Evolutionary conservation across 2,113 vertebrate genomes (phyloP).

Genomic region (Scartelaos histophorus): DNA sequence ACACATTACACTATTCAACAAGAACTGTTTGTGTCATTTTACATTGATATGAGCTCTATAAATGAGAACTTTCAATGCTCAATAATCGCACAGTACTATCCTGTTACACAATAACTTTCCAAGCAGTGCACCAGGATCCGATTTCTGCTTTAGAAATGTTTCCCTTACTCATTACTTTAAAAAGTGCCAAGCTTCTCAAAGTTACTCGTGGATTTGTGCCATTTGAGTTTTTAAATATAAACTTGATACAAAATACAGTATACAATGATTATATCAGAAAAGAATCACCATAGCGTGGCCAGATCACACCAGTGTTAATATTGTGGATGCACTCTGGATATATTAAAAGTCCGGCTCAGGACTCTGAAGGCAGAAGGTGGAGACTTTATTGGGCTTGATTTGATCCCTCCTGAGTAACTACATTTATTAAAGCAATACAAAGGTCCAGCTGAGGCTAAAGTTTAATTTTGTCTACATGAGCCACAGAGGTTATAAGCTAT

Average conservation of each 20-base stretch:
- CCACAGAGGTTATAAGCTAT: constrained; percentile 25
- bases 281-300: neutral
- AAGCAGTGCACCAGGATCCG: too few relatives aligned
- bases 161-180: too few relatives aligned
- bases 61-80: too few relatives aligned
- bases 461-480: constrained; percentile 19
- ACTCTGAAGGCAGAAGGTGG: neutral
- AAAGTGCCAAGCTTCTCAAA: too few relatives aligned
- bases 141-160: too few relatives aligned
- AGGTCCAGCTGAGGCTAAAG: constrained; percentile 5
- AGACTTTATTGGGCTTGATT: constrained; percentile 6
- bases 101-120: too few relatives aligned
- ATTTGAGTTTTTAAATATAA: neutral
- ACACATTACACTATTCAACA: too few relatives aligned
- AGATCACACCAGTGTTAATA: neutral
- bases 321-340: constrained; percentile 2
- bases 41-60: too few relatives aligned
- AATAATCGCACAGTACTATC: too few relatives aligned
- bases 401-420: neutral
- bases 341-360: constrained; percentile 1
- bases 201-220: neutral
- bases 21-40: too few relatives aligned
- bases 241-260: neutral
- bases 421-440: constrained; percentile 3
- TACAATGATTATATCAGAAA: neutral